These are phyloP conservation scores for Temnothorax ravouxi DNA, from an alignment of 2,888 invertebrate genomes.

Conservation along the genomic window DNA sequence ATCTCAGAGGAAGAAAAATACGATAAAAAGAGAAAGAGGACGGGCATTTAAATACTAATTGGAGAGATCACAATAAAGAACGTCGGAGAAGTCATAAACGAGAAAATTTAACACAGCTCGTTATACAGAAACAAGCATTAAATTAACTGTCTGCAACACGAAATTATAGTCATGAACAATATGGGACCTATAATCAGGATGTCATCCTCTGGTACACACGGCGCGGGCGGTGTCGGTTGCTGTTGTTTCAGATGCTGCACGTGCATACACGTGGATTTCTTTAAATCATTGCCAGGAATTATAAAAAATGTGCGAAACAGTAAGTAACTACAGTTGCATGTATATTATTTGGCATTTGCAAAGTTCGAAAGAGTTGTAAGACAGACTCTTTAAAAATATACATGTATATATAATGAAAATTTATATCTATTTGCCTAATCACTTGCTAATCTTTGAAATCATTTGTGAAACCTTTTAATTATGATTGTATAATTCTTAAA, in stretches of 20 bases:
- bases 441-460: not conserved
- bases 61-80: constrained; percentile 17
- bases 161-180: constrained; percentile 73
- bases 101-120: not conserved
- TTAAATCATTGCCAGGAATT: constrained; percentile 91
- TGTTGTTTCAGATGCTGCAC: constrained; percentile 92
- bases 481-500: not conserved
- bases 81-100: not conserved
- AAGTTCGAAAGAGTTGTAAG: not conserved
- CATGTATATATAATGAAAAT: not conserved
- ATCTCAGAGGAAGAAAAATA: not conserved
- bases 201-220: constrained; percentile 77
- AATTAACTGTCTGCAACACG: not conserved
- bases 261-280: constrained; percentile 92
- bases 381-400: not conserved
- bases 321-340: constrained; percentile 86
- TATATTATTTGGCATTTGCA: constrained; percentile 1
- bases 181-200: constrained; percentile 82
- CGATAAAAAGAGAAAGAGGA: not conserved
- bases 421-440: not conserved
- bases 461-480: not conserved
- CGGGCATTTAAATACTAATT: constrained; percentile 7
- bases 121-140: not conserved
- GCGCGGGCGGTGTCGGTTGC: constrained; percentile 89
- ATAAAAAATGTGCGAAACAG: constrained; percentile 93